Percentiles rank a stretch among this genome's conserved stretches.
Conservation (phyloP, 2,797 vertebrate genomes). For the Pampus argenteus region DNA sequence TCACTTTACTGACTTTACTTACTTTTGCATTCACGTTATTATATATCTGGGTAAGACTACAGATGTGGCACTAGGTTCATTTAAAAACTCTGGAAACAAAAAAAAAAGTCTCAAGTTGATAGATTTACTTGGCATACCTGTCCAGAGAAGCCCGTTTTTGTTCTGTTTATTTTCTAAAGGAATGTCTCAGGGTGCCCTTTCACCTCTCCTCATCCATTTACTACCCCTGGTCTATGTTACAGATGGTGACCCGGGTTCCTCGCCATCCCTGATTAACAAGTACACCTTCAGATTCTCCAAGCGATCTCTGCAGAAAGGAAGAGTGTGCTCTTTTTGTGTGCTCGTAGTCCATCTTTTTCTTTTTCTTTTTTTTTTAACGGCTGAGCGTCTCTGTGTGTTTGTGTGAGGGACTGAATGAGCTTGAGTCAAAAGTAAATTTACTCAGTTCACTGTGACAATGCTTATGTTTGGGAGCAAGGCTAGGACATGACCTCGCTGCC, state of each 20-base stretch:
- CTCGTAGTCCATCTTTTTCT: slow-evolving; percentile 64
- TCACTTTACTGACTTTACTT: background rate
- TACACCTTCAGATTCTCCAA: slow-evolving; percentile 66
- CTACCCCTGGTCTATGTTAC: slow-evolving; percentile 82
- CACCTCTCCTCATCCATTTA: slow-evolving; percentile 80
- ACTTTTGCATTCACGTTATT: background rate
- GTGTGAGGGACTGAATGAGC: slow-evolving; percentile 66
- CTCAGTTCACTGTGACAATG: slow-evolving; percentile 83
- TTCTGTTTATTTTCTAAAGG: slow-evolving; percentile 84
- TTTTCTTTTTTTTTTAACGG: too few species aligned
- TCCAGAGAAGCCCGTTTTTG: slow-evolving; percentile 71
- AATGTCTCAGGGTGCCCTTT: slow-evolving; percentile 80
- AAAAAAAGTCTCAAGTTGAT: slow-evolving; percentile 51
- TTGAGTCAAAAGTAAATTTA: slow-evolving; percentile 83
- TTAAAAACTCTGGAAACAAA: slow-evolving; percentile 34
- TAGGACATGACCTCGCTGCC: slow-evolving; percentile 83
- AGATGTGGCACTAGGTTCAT: slow-evolving; percentile 11
- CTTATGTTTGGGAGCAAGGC: slow-evolving; percentile 82
- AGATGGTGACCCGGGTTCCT: slow-evolving; percentile 78
- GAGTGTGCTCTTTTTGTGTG: slow-evolving; percentile 54
- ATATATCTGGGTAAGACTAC: background rate
- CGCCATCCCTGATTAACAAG: slow-evolving; percentile 72
- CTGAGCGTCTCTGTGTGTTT: slow-evolving; percentile 46
- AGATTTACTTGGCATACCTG: slow-evolving; percentile 73
- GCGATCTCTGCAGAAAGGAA: slow-evolving; percentile 49